Base-by-base conservation (phyloP, 2,888 invertebrate genomes). In the Drosophila nigricruria region DNA sequence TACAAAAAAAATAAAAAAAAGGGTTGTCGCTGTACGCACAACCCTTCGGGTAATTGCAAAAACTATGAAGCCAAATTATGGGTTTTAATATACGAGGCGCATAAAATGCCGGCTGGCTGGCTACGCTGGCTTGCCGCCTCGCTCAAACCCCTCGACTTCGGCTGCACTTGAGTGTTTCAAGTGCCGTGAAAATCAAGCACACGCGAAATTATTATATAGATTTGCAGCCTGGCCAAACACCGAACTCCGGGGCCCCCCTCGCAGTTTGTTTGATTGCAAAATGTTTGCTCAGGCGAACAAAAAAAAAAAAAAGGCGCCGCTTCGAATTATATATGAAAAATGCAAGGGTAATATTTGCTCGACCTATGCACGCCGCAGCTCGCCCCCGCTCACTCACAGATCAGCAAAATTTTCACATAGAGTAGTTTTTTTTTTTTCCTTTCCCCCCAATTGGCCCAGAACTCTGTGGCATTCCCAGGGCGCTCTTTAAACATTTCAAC, bases 51-150 rank as follows among this genome's bases (percentile, higher is more conserved):
- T 88, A 88, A 90, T 89, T 89, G 88, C 88, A 79, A 82, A 87
- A 91, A 90, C 89, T 90, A 90, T 91, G 90, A 90, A 91, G 82
- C 77, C 90, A 90, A 90, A 90, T 90, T 90, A 90, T 91, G 91
- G 91, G 90, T 91, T 91, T 91, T 90, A 89, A 88, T 88, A 86
- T 88, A 88, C 88, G 76, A 72, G 61, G 47, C 82, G 65, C 62
- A 82, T 81, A 75, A 81, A 81, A 75, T 81, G 82, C 80, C 82
- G 81, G 70, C 78, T 68, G 76, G 54, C 73, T 59, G 63, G 63
- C 79, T 57, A 71, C 66, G 65, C 76, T 78, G 74, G 69, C 61
- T 77, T 76, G 32, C 38, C 53, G 25, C 32, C 18, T 47, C 23
- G 14, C 18, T 1, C 10, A 42, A 43, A 25, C 66, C 57, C 70